These are phyloP conservation scores for Indri indri DNA, from an alignment of 2,113 vertebrate genomes.

Conservation along the genomic window DNA sequence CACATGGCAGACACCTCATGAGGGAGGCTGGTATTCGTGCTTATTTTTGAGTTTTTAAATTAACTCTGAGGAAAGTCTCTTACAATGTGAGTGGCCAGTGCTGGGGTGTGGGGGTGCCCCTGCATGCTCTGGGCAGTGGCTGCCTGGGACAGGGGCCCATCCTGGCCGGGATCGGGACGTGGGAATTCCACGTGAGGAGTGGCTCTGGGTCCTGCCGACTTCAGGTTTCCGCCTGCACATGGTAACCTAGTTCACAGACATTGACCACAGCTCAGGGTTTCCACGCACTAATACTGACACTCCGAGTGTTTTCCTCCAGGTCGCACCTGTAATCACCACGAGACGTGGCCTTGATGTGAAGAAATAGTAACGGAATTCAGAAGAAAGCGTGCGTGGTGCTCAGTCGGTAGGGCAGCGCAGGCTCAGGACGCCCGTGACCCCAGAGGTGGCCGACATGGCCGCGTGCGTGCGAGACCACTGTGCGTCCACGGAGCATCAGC, in stretches of 20 bases:
- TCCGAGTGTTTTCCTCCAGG: background rate
- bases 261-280: background rate
- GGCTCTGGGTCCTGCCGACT: accelerated
- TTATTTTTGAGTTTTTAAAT: background rate
- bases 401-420: too few relatives aligned
- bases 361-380: background rate
- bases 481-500: accelerated
- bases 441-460: too few relatives aligned
- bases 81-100: background rate
- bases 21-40: background rate
- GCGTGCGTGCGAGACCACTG: background rate
- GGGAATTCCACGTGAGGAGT: accelerated
- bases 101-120: background rate
- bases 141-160: background rate
- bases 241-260: background rate
- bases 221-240: background rate
- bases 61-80: background rate
- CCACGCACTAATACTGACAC: background rate
- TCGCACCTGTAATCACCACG: background rate
- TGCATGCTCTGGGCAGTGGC: background rate
- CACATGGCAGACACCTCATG: background rate
- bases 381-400: background rate
- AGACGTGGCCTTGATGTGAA: background rate
- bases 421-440: background rate
- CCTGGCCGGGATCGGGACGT: background rate